These are phyloP conservation scores for Otolemur garnettii DNA, from an alignment of 2,113 vertebrate genomes.

Conservation along the genomic window DNA sequence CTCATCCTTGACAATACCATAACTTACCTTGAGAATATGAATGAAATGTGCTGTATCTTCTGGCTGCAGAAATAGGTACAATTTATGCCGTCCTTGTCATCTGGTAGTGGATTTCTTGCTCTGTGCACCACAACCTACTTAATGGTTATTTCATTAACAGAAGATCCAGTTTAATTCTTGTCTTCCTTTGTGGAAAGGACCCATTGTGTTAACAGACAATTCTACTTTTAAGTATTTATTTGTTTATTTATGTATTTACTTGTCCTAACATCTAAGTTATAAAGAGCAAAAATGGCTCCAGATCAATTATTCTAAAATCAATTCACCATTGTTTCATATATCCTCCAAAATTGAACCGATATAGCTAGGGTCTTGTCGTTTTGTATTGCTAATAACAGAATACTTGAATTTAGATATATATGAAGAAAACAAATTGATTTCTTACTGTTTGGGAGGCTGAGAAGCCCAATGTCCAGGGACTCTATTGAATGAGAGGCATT, in stretches of 20 bases:
- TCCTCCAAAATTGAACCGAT: neutral
- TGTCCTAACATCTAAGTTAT: neutral
- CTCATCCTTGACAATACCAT: neutral
- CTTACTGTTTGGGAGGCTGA: neutral
- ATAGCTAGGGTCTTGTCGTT: neutral
- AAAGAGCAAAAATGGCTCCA: neutral
- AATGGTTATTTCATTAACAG: neutral
- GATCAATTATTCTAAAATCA: neutral
- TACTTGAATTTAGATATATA: neutral
- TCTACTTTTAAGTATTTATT: neutral
- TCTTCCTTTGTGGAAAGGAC: neutral
- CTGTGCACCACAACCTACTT: neutral
- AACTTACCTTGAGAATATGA: neutral
- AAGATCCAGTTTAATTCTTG: neutral
- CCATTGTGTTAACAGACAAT: neutral
- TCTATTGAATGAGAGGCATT: neutral
- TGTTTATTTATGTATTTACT: neutral
- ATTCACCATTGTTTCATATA: neutral
- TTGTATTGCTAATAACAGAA: neutral
- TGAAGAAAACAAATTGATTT: neutral
- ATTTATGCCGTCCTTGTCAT: neutral
- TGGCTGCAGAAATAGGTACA: neutral
- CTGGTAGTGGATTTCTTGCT: neutral
- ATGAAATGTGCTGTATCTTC: neutral
- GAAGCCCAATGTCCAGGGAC: neutral